These are phyloP conservation scores for Watsonalla cultraria DNA, from an alignment of 2,888 invertebrate genomes.

Conservation along the genomic window DNA sequence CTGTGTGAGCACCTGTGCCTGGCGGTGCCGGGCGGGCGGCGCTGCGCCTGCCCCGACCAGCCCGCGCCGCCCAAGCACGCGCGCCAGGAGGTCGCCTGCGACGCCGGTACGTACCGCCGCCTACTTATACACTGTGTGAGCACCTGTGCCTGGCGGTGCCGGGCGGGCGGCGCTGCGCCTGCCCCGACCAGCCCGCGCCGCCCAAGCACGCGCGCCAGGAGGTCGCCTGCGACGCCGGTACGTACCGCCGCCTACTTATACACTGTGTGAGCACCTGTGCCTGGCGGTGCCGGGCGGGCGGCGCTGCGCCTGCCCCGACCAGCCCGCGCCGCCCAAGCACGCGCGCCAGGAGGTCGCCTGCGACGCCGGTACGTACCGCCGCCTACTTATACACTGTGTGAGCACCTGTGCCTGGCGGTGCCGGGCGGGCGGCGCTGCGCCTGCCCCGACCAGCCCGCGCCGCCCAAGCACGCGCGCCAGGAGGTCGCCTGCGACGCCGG, in stretches of 20 bases:
- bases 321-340: conserved; percentile 70
- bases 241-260: conserved; percentile 11
- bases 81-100: conserved; percentile 85
- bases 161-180: no score
- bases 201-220: conserved; percentile 81
- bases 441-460: conserved; percentile 79
- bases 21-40: no score
- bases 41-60: conserved; percentile 76
- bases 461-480: conserved; percentile 76
- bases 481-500: conserved; percentile 90
- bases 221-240: conserved; percentile 88
- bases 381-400: no score
- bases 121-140: no score
- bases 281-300: no score
- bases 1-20: no score
- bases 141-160: no score
- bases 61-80: conserved; percentile 71
- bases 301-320: conserved; percentile 74
- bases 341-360: conserved; percentile 84
- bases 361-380: conserved; percentile 82
- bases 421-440: no score
- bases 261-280: no score
- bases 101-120: conserved; percentile 80
- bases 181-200: conserved; percentile 79
- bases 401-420: no score